Evolutionary conservation across 2,797 vertebrate genomes (phyloP).

Genomic region (Aquila chrysaetos): DNA sequence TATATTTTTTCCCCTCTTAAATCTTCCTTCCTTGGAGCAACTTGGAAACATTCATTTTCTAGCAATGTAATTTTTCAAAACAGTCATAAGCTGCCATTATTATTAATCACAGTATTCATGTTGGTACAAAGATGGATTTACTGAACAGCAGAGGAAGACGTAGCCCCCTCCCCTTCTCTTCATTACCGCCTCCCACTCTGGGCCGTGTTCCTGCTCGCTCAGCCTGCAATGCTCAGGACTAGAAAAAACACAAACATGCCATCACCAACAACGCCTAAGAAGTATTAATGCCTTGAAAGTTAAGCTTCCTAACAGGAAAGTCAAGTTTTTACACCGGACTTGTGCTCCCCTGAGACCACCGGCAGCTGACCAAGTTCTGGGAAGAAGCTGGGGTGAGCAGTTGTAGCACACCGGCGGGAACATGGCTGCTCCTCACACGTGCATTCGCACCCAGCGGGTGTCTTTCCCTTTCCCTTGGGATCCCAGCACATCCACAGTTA

Average conservation of each 20-base stretch:
- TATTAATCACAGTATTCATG: constrained; percentile 51
- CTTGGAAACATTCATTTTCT: constrained; percentile 44
- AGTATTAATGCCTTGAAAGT: background rate
- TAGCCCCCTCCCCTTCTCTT: background rate
- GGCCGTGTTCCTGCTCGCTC: background rate
- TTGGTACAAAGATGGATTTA: constrained; percentile 17
- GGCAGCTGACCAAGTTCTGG: background rate
- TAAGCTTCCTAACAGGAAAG: background rate
- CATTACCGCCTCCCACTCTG: background rate
- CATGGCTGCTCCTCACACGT: rapidly evolving
- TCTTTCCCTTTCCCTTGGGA: background rate
- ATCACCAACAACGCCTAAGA: background rate
- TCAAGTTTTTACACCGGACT: background rate
- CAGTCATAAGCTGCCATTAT: constrained; percentile 27
- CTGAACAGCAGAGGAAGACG: background rate
- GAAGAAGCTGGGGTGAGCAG: background rate
- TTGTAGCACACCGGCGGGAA: rapidly evolving
- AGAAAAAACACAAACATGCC: background rate
- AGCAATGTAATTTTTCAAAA: constrained; percentile 43
- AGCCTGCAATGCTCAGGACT: background rate
- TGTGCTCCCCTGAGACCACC: background rate
- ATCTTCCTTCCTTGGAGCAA: background rate
- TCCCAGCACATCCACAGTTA: background rate
- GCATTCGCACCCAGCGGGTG: rapidly evolving
- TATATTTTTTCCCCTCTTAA: background rate